Conservation (phyloP, 2,888 invertebrate species). For the Seladonia tumulorum region DNA sequence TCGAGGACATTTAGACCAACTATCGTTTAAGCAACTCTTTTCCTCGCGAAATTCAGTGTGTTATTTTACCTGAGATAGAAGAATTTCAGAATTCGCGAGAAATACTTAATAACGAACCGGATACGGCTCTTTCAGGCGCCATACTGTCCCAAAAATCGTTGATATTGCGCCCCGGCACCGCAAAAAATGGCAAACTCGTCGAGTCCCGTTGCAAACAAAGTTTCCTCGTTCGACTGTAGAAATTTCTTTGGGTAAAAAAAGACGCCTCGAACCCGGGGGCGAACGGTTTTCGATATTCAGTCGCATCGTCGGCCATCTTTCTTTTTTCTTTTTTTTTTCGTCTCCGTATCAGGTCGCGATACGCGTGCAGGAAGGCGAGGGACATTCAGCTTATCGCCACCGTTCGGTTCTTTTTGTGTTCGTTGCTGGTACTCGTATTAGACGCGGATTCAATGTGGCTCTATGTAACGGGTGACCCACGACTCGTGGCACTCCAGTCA, state of each 20-base stretch:
- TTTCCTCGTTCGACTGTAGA: background rate
- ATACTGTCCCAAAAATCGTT: background rate
- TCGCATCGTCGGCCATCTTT: background rate
- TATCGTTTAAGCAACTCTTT: too few species aligned
- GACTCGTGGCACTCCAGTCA: background rate
- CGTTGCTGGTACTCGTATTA: background rate
- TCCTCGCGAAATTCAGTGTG: background rate
- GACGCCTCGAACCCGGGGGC: background rate
- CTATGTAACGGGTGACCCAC: background rate
- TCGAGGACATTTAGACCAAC: background rate
- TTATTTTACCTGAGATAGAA: background rate
- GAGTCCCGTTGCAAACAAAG: background rate
- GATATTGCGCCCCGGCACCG: background rate
- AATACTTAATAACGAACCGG: background rate
- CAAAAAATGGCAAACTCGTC: background rate
- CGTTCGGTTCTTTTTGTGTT: slow-evolving; percentile 10
- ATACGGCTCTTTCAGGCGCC: background rate
- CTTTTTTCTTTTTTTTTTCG: background rate
- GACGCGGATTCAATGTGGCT: slow-evolving; percentile 1
- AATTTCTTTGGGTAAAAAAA: background rate
- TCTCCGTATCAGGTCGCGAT: slow-evolving; percentile 37
- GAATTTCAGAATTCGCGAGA: background rate
- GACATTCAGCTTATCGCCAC: slow-evolving; percentile 24
- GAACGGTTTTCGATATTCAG: slow-evolving; percentile 41
- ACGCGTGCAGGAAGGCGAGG: slow-evolving; percentile 20